These are phyloP conservation scores for Drosophila neocordata DNA, from an alignment of 1,140 invertebrate genomes.

Conservation along the genomic window DNA sequence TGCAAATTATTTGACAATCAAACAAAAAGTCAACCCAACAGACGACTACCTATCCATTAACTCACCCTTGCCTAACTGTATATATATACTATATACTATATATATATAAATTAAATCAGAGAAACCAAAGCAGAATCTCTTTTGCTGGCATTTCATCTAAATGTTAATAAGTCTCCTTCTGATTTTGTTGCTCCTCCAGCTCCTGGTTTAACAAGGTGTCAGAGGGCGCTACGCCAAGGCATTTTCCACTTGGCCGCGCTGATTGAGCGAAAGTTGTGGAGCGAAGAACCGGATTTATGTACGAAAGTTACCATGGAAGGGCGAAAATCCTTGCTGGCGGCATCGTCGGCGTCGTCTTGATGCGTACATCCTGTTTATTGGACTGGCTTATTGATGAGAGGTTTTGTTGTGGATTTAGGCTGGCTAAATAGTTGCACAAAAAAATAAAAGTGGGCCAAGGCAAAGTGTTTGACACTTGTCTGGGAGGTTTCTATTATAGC, in stretches of 20 bases:
- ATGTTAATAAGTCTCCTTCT: slow-evolving; percentile 72
- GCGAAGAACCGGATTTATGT: slow-evolving; percentile 1
- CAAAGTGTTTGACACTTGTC: slow-evolving; percentile 54
- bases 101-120: slow-evolving; percentile 71
- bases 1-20: slow-evolving; percentile 69
- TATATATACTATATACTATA: slow-evolving; percentile 11
- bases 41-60: slow-evolving; percentile 35
- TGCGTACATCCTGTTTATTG: slow-evolving; percentile 75
- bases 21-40: slow-evolving; percentile 29
- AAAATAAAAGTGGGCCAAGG: slow-evolving; percentile 49
- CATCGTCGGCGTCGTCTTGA: slow-evolving; percentile 32
- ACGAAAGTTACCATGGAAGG: slow-evolving; percentile 2
- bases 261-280: slow-evolving; percentile 56
- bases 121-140: slow-evolving; percentile 55
- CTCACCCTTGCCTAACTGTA: background rate
- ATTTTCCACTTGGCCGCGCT: slow-evolving; percentile 77
- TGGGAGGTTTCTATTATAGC: slow-evolving; percentile 31
- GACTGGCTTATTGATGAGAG: slow-evolving; percentile 75
- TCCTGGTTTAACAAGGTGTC: slow-evolving; percentile 68
- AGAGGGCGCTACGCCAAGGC: slow-evolving; percentile 61
- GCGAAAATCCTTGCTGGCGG: slow-evolving; percentile 53
- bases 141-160: slow-evolving; percentile 70
- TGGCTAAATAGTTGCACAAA: slow-evolving; percentile 65
- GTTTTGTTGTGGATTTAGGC: slow-evolving; percentile 63
- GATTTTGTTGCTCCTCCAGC: slow-evolving; percentile 17